These are phyloP conservation scores for Hiodon tergisus DNA, from an alignment of 2,113 vertebrate species.

Conservation along the genomic window DNA sequence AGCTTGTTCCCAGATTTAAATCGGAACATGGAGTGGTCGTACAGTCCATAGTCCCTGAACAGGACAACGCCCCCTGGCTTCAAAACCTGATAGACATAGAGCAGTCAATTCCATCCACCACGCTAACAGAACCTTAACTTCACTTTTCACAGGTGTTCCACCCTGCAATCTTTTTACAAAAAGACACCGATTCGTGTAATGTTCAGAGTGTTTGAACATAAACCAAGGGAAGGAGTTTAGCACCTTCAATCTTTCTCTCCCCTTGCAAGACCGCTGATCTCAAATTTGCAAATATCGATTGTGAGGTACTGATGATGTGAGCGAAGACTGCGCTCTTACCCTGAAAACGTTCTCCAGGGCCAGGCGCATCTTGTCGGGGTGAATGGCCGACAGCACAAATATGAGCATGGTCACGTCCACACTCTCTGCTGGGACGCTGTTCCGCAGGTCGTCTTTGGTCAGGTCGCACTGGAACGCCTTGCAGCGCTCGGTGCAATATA, in stretches of 20 bases:
- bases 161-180: background rate
- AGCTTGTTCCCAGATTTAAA: conserved; percentile 88
- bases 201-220: too few relatives aligned
- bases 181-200: too few relatives aligned
- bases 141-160: background rate
- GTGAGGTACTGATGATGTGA: too few relatives aligned
- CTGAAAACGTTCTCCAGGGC: conserved; percentile 76
- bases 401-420: conserved; percentile 82
- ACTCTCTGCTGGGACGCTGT: conserved; percentile 64
- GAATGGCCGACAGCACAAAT: conserved; percentile 91
- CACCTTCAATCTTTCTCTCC: too few relatives aligned
- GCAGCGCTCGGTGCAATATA: conserved; percentile 73
- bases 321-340: conserved; percentile 51
- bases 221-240: too few relatives aligned
- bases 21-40: conserved; percentile 90
- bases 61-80: conserved; percentile 80
- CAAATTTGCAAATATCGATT: too few relatives aligned
- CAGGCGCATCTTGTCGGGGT: conserved; percentile 88
- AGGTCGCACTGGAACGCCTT: conserved; percentile 90
- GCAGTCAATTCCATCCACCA: background rate
- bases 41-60: conserved; percentile 89
- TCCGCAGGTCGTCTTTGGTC: conserved; percentile 77
- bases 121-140: background rate
- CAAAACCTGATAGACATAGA: conserved; percentile 67
- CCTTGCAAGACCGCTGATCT: too few relatives aligned